Conservation (phyloP, 2,888 invertebrate genomes). For the Trissonchulus latispiculum region DNA sequence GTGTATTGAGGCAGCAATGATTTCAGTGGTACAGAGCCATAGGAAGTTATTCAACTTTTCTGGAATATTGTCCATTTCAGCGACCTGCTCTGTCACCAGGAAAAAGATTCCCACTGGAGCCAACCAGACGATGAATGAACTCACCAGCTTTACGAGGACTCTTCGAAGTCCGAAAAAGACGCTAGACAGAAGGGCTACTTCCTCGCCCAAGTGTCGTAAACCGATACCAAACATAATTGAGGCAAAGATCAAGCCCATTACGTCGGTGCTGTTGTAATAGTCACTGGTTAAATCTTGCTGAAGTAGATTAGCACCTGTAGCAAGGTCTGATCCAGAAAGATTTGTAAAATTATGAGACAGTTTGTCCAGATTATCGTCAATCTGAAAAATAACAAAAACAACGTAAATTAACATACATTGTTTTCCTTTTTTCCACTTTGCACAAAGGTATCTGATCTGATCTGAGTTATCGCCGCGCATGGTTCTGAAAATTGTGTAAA, state of each 20-base stretch:
- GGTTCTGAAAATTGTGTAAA: no score
- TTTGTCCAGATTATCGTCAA: no score
- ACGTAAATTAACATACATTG: no score
- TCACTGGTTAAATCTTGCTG: neutral
- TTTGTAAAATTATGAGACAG: no score
- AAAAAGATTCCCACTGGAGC: conserved; percentile 38
- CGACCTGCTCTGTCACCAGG: conserved; percentile 40
- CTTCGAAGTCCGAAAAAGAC: conserved; percentile 79
- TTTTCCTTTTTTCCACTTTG: no score
- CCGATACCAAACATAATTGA: conserved; percentile 63
- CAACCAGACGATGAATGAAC: conserved; percentile 68
- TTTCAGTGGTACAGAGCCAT: conserved; percentile 44
- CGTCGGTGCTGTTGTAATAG: conserved; percentile 37
- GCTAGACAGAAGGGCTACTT: conserved; percentile 67
- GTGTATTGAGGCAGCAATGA: conserved; percentile 48
- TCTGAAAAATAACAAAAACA: no score
- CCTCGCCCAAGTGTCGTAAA: conserved; percentile 71
- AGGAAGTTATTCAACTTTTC: conserved; percentile 37
- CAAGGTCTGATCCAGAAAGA: no score
- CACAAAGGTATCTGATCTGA: no score
- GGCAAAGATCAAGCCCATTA: conserved; percentile 47
- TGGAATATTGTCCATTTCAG: conserved; percentile 44
- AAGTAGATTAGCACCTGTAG: no score
- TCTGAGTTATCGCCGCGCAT: no score
- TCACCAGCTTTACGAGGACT: conserved; percentile 90